Conservation (phyloP, 2,888 invertebrate genomes). For the Eupithecia dodoneata region DNA sequence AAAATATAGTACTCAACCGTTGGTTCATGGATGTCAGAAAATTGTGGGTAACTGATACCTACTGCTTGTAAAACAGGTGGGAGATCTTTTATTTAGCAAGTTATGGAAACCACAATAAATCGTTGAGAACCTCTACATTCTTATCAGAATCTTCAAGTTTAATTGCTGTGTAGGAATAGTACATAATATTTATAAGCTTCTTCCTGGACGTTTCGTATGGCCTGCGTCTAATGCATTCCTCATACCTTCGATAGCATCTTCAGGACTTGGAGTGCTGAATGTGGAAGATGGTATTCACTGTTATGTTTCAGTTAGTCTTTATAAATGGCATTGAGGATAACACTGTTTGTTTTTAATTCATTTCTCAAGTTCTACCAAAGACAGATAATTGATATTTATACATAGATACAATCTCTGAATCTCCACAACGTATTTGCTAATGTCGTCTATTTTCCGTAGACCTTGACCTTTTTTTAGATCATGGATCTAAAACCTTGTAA, state of each 20-base stretch:
- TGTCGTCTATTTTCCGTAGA: neutral
- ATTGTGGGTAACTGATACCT: neutral
- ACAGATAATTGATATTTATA: neutral
- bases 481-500: too few species aligned
- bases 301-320: neutral
- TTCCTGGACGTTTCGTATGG: slow-evolving; percentile 39
- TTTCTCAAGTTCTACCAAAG: neutral
- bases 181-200: slow-evolving; percentile 37
- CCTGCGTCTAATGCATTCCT: slow-evolving; percentile 38
- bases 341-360: neutral
- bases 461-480: too few species aligned
- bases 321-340: neutral
- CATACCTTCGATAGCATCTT: slow-evolving; percentile 35
- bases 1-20: neutral
- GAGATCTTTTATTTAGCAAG: neutral
- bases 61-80: neutral
- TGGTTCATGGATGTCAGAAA: neutral
- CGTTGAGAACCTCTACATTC: neutral
- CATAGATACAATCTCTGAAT: neutral
- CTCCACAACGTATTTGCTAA: neutral
- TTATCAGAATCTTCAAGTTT: slow-evolving; percentile 29
- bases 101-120: neutral
- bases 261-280: slow-evolving; percentile 17
- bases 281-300: neutral
- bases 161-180: slow-evolving; percentile 36